Conservation (phyloP, 2,888 invertebrate genomes). For the Pilophorus perplexus region DNA sequence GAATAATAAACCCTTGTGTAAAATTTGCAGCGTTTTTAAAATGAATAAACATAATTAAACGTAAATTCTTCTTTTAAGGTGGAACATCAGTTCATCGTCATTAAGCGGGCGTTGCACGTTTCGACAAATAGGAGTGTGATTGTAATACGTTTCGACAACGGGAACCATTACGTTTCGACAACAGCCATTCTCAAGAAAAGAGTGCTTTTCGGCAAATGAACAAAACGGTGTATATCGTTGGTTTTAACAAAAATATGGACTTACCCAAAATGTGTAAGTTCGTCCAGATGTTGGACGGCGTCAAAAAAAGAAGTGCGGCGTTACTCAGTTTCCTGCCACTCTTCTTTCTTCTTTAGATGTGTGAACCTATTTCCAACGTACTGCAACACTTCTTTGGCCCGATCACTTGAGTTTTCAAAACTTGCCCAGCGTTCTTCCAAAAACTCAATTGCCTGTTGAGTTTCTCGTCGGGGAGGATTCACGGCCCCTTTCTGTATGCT, state of each 20-base stretch:
- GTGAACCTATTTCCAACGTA: slow-evolving; percentile 18
- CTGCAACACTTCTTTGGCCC: slow-evolving; percentile 4
- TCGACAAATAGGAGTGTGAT: too few relatives aligned
- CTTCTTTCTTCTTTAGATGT: slow-evolving; percentile 16
- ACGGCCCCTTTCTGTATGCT: slow-evolving; percentile 4
- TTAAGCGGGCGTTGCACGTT: not conserved
- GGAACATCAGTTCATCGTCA: too few relatives aligned
- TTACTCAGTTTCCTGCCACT: slow-evolving; percentile 1
- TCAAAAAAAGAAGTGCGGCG: slow-evolving; percentile 7
- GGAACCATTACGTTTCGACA: too few relatives aligned
- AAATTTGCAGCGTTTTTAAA: too few relatives aligned
- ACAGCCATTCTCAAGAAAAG: not conserved
- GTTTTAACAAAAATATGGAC: not conserved
- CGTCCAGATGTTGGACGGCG: slow-evolving; percentile 3
- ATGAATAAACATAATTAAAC: too few relatives aligned
- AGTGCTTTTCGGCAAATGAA: slow-evolving; percentile 4
- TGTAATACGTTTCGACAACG: too few relatives aligned
- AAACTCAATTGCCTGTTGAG: slow-evolving; percentile 15
- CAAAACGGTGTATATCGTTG: not conserved
- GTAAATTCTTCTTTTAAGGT: too few relatives aligned
- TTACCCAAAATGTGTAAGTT: not conserved
- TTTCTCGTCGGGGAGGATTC: slow-evolving; percentile 3
- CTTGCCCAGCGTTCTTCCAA: slow-evolving; percentile 8
- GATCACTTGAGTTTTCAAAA: slow-evolving; percentile 16
- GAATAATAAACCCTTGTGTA: too few relatives aligned